Base-by-base conservation (phyloP, 1,140 invertebrate genomes). In the Lithobius niger region DNA sequence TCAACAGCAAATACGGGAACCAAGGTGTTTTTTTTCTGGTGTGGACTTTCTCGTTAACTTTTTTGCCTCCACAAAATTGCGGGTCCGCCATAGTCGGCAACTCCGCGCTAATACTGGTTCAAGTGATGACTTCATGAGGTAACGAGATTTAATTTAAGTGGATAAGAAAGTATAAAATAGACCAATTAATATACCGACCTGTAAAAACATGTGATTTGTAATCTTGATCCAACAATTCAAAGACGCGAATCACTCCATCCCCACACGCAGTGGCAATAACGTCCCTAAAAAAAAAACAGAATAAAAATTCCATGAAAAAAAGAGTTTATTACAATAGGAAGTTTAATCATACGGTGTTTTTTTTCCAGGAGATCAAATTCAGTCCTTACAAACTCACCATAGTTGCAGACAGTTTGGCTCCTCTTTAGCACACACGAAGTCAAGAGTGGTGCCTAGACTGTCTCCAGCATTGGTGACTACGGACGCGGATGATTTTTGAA, bases 191-290 rank as follows among this genome's bases (percentile, higher is more conserved):
- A 3, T 25, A 16, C 13, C 47, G 57, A 70, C 68, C 68, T 59
- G 60, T 57, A 50, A 71, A 66, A 16, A 64, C 56, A 13, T 71
- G 54, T 18, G 71, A 67, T 21, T 69, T 61, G 47, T 65, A 61
- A 45, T 60, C 56, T 49, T 57, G 62, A 19, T 64, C 63, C 4
- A 63, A 61, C 19, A 73, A 61, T 63, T 69, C 71, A 60, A 67
- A 74, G 3, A 74, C 62, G 27, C 74, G 52, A 0, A 75, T 65
- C 53, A 51, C 56, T 18, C 67, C 68, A 62, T 74, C 74, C 54
- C 71, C 71, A 67, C 74, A 75, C 3, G 67, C 72, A n/a, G 74
- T 75, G 16, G 71, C 73, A n/a, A 75, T 50, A 57, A 71, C 71
- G 52, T 71, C 68, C 60, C 70, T 74, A 53, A 27, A 63, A 62